Evolutionary conservation across 2,888 invertebrate genomes (phyloP), one percentile per base, ranked within the genome.

Genomic region (Lepeophtheirus nordmannii): DNA sequence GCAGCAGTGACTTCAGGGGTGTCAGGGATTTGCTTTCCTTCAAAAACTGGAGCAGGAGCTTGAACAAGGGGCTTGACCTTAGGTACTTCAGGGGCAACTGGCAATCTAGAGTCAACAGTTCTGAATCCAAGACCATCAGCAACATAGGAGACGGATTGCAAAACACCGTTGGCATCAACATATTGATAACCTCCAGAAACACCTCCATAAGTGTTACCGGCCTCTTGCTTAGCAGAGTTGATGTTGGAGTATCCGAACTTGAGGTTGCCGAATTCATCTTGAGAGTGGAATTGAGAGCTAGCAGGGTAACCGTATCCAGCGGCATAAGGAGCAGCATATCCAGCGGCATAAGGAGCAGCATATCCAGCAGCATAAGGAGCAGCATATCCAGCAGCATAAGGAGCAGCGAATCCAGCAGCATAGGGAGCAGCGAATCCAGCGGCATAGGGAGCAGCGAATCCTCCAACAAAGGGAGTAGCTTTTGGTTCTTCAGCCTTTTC

Each of bases 181-280:
- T 63, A 63, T 30, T 22, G 20, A 53, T 63, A 63, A 11, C 46
- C 41, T 14, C 63, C 63, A 37, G 53, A 7, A 41, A 63, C 63
- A 23, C 63, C 63, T 53, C 63, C 63, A 30, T 63, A 63, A 23
- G 63, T 38, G 22, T 63, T 63, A n/a, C 63, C 63, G 17, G 8
- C n/a, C 53, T 63, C 63, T 7, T 46, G 56, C 56, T 63, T 63
- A 9, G 22, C 37, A 10, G 63, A 63, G 63, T 63, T 63, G 63
- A 63, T 63, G 63, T 63, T 63, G 53, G 63, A 46, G 63, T 63
- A 63, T 46, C 63, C 63, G 63, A 46, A 56, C 23, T 63, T 22
- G 23, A 63, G n/a, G 37, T 63, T 63, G 17, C 63, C 63, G 63
- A 63, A 63, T 37, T 63, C 63, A 56, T 63, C 63, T 23, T 63